Evolutionary conservation across 1,140 invertebrate species (phyloP), one percentile per base, ranked within the genome.

Genomic region (Hycleus phaleratus): DNA sequence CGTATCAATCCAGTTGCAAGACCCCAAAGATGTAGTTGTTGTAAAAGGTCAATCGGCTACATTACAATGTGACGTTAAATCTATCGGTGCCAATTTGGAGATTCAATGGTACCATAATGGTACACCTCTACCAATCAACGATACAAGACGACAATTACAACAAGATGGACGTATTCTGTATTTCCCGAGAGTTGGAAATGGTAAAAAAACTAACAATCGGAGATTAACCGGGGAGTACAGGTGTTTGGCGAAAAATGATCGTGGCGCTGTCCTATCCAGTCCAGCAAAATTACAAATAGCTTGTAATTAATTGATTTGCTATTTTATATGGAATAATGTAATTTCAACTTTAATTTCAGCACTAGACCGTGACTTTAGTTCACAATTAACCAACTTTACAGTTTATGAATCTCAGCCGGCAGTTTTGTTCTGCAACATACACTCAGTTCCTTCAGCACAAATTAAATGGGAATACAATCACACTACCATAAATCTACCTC

Each of bases 361-460:
- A 32, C 58, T 71, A 38, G 64, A 63, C 46, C 56, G 61, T 56
- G 64, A 72, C 38, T 65, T 69, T 39, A 47, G 44, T 4, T 49
- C 63, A 45, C 53, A 60, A 46, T 53, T 62, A 25, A 46, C 56
- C 10, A 62, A 68, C 52, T 11, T 60, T 43, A 66, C 56, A 8
- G 57, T 68, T 39, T 18, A 51, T 9, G 63, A 69, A 60, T 51
- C 56, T 46, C 69, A 71, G 60, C 66, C 67, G 12, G 49, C 63
- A 26, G 50, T 69, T 40, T 59, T 72, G 26, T 64, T 62, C 10
- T 72, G 71, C 55, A 63, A 64, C 46, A 60, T 69, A 43, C 62
- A 69, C 49, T 72, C 71, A 9, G 60, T 51, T 50, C 70, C 71
- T 52, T 46, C 59, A 48, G 71, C 68, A 58, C 56, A 66, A 58